These are phyloP conservation scores for Masnerella sp. DNA, from an alignment of 2,888 invertebrate species.

Conservation along the genomic window DNA sequence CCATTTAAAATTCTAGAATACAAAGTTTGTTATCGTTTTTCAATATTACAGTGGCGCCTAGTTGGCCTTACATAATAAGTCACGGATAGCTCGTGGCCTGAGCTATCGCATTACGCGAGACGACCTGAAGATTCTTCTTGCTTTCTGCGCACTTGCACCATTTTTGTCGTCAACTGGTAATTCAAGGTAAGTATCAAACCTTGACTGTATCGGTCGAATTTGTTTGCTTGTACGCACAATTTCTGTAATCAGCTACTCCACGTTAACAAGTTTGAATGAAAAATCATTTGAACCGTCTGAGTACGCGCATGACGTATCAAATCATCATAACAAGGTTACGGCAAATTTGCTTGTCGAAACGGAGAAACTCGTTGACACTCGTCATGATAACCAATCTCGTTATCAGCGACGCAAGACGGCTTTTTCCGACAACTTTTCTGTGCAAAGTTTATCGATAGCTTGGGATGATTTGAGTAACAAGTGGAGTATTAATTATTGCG, in stretches of 20 bases:
- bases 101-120: conserved; percentile 11
- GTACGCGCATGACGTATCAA: not conserved
- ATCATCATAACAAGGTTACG: not conserved
- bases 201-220: conserved; percentile 32
- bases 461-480: conserved; percentile 27
- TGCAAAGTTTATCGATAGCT: conserved; percentile 5
- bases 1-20: no score
- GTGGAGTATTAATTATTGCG: conserved; percentile 33
- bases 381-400: not conserved
- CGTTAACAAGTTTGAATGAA: no score
- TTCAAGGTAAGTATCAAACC: conserved; percentile 35
- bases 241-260: not conserved
- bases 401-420: not conserved
- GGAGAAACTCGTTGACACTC: no score
- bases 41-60: no score
- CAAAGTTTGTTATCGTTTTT: no score
- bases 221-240: conserved; percentile 6
- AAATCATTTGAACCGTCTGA: not conserved
- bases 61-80: conserved; percentile 25
- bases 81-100: conserved; percentile 2
- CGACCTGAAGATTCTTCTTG: conserved; percentile 8
- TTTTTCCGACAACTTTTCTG: no score
- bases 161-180: conserved; percentile 19
- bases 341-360: no score
- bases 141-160: conserved; percentile 22